These are phyloP conservation scores for Salmo trutta DNA, from an alignment of 2,797 vertebrate species.

Conservation along the genomic window DNA sequence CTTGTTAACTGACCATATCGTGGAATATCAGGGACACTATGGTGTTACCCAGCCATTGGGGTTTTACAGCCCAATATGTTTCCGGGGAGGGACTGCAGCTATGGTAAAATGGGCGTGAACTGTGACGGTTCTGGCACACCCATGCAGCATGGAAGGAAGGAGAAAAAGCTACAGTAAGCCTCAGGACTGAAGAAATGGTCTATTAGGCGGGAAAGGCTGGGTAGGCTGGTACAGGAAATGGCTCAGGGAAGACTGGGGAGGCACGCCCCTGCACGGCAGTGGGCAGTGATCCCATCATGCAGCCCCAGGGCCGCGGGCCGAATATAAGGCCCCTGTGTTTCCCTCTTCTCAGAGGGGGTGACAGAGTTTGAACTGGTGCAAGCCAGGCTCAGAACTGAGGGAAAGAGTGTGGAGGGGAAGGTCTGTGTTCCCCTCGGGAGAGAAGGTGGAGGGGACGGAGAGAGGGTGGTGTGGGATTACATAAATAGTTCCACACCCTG, in stretches of 20 bases:
- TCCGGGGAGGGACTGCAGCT: neutral
- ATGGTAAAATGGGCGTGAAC: neutral
- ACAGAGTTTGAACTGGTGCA: slow-evolving; percentile 43
- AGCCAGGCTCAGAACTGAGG: slow-evolving; percentile 13
- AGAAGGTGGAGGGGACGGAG: slow-evolving; percentile 13
- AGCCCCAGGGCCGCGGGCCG: slow-evolving; percentile 26
- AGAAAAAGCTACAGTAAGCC: neutral
- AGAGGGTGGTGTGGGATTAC: slow-evolving; percentile 40
- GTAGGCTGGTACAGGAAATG: slow-evolving; percentile 74
- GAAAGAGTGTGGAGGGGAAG: slow-evolving; percentile 1
- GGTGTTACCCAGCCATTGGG: neutral
- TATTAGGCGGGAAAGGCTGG: slow-evolving; percentile 67
- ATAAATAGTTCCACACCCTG: slow-evolving; percentile 62
- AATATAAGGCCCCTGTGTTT: slow-evolving; percentile 60
- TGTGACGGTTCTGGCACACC: neutral
- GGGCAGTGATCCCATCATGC: slow-evolving; percentile 37
- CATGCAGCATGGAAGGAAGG: neutral
- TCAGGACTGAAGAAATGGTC: slow-evolving; percentile 71
- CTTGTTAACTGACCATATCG: neutral
- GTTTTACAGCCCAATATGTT: neutral
- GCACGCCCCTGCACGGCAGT: slow-evolving; percentile 45
- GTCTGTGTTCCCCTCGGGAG: neutral
- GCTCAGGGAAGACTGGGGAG: slow-evolving; percentile 60
- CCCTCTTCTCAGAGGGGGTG: slow-evolving; percentile 15
- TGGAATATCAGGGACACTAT: neutral